Percentiles rank a stretch among this genome's conserved stretches.
Evolutionary conservation across 2,888 invertebrate species (phyloP).

Genomic region (Calliphora vomitoria): DNA sequence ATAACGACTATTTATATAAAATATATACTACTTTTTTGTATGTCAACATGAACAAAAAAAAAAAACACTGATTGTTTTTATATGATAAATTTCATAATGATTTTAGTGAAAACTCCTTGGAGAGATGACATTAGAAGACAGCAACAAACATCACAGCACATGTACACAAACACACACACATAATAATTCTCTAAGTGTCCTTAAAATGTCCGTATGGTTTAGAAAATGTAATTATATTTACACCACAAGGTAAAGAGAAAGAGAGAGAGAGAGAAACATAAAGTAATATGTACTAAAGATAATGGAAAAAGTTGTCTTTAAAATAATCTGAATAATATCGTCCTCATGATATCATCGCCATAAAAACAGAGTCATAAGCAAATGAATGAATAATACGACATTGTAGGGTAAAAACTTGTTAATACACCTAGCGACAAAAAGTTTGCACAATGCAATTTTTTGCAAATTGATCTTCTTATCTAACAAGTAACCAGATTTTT

Average conservation of each 20-base stretch:
- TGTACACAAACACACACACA: neutral
- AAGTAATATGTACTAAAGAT: conserved; percentile 33
- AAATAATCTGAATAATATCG: conserved; percentile 34
- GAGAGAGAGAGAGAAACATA: neutral
- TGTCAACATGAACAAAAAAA: conserved; percentile 17
- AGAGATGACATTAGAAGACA: conserved; percentile 30
- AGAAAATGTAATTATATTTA: conserved; percentile 36
- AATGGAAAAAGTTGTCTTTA: conserved; percentile 38
- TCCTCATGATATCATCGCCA: conserved; percentile 62
- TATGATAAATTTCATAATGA: conserved; percentile 36
- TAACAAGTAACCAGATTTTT: neutral
- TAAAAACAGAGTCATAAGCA: neutral
- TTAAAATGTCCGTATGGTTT: conserved; percentile 54
- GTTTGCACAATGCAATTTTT: neutral
- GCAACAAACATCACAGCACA: neutral
- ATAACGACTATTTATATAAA: neutral
- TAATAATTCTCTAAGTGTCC: conserved; percentile 30
- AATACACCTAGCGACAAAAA: conserved; percentile 3
- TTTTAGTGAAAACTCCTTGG: conserved; percentile 33
- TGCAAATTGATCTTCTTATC: neutral
- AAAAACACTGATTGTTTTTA: conserved; percentile 25
- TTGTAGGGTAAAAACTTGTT: conserved; percentile 32
- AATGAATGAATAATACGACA: conserved; percentile 46
- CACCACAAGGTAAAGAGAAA: conserved; percentile 5
- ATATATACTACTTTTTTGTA: neutral